phyloP scores from a whole-genome alignment of 2,797 vertebrate genomes.

The Ceyx erithaca region DNA sequence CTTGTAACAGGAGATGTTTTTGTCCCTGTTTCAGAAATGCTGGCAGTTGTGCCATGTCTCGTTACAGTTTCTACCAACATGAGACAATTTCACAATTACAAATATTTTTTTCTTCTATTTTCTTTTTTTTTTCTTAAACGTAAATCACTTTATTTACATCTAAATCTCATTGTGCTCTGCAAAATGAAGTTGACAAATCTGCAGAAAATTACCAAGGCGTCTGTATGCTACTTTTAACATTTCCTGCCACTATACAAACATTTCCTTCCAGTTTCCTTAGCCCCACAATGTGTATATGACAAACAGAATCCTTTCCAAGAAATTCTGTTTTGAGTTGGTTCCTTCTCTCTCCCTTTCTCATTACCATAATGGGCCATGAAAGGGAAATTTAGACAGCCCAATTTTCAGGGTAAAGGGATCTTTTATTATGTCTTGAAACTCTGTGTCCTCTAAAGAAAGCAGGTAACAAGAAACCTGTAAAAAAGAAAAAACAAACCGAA shows the following conservation, averaged over 20 bases:
- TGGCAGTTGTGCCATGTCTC: neutral
- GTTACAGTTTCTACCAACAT: neutral
- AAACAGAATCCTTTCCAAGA: slow-evolving; percentile 13
- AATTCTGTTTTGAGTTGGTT: slow-evolving; percentile 9
- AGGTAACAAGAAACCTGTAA: slow-evolving; percentile 21
- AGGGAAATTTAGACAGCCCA: neutral
- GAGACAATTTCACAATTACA: neutral
- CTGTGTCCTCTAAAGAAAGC: neutral
- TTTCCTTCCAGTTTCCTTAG: slow-evolving; percentile 32
- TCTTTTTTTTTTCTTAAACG: neutral
- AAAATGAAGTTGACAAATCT: slow-evolving; percentile 13
- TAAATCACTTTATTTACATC: neutral
- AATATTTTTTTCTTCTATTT: neutral
- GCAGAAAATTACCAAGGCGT: slow-evolving; percentile 25
- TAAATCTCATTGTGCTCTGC: neutral
- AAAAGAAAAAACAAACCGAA: neutral
- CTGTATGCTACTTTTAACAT: slow-evolving; percentile 6
- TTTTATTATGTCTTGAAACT: neutral
- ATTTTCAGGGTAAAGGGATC: neutral
- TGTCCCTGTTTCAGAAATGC: neutral
- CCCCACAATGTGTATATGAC: neutral
- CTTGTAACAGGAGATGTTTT: neutral
- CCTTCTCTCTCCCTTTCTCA: neutral
- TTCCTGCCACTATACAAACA: slow-evolving; percentile 11
- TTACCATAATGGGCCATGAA: slow-evolving; percentile 28